phyloP scores from a whole-genome alignment of 2,888 invertebrate species.

The Belgica antarctica region DNA sequence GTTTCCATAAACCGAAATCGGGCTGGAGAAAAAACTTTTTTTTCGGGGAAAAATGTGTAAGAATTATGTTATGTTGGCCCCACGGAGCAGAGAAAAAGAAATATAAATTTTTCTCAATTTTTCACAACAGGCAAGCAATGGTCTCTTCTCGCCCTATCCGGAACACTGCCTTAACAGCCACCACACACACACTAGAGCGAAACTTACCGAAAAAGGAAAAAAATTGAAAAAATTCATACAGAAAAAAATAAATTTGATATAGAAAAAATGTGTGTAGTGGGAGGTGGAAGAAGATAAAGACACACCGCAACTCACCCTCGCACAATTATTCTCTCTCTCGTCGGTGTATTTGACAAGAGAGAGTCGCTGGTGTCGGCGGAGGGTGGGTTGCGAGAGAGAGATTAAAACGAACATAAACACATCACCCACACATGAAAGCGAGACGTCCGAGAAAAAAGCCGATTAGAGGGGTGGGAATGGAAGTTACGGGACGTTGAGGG shows the following conservation, averaged over 20 bases:
- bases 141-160: conserved; percentile 39
- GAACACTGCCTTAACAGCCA: conserved; percentile 30
- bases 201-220: conserved; percentile 34
- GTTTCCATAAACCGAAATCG: conserved; percentile 12
- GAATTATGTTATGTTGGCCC: conserved; percentile 40
- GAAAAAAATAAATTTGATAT: no score
- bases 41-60: conserved; percentile 32
- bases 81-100: conserved; percentile 36
- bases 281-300: neutral
- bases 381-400: conserved; percentile 8
- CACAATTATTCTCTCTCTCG: conserved; percentile 5
- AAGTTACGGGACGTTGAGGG: neutral
- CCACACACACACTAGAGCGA: conserved; percentile 34
- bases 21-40: conserved; percentile 34
- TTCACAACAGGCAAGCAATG: conserved; percentile 39
- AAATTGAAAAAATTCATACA: conserved; percentile 42
- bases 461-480: neutral
- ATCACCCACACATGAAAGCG: conserved; percentile 19
- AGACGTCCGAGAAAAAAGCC: conserved; percentile 30
- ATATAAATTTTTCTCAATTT: conserved; percentile 44
- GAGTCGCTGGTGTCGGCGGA: neutral
- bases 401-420: neutral
- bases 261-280: conserved; percentile 41
- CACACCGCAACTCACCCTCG: conserved; percentile 26
- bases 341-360: no score